Base-by-base conservation (phyloP, 2,113 vertebrate species). In the Varanus komodoensis region DNA sequence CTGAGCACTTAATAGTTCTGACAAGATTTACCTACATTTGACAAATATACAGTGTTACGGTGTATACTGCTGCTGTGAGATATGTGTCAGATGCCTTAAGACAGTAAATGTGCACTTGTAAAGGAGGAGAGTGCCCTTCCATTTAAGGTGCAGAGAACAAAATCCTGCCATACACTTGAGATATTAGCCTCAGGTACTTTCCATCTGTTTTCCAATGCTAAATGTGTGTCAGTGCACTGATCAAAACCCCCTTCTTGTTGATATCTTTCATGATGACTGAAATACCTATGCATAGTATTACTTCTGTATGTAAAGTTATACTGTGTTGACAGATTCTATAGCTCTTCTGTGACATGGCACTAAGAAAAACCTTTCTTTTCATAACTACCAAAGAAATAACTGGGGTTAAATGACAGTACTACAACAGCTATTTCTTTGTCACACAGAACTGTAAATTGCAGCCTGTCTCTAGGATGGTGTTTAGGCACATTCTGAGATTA, bases 401-500 rank as follows among this genome's bases (percentile, higher is more conserved):
- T 81, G 89, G 90, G 95, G 96, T 97, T 97, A 97, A 97, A 96
- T 96, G 96, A 96, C 95, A 95, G 91, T 64, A 8, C 87, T 96
- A 82, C 88, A 44, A 92, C 82, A 94, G 95, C 94, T 96, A 96
- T 97, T 97, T 97, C 89, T 93, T 95, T 97, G 95, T 97, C 97
- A 96, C 29, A 5, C 91, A 93, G 94, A 95, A 95, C 90, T 64
- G 92, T 90, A 97, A 98, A 97, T 97, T 97, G 93, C 90, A 96
- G 95, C 96, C 96, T 98, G 97, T 98, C 97, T 96, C 92, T 87
- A 94, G 93, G 84, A 94, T 96, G 78, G 94, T 96, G 94, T 97
- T 98, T 97, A 97, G 95, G 95, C 93, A 94, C 95, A 94, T 97
- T 97, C 94, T 82, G 94, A 97, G 97, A 98, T 98, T 96, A 97